Percentiles rank a stretch among this genome's conserved stretches.
Conservation (phyloP, 2,797 vertebrate species). For the Acrossocheilus fasciatus region DNA sequence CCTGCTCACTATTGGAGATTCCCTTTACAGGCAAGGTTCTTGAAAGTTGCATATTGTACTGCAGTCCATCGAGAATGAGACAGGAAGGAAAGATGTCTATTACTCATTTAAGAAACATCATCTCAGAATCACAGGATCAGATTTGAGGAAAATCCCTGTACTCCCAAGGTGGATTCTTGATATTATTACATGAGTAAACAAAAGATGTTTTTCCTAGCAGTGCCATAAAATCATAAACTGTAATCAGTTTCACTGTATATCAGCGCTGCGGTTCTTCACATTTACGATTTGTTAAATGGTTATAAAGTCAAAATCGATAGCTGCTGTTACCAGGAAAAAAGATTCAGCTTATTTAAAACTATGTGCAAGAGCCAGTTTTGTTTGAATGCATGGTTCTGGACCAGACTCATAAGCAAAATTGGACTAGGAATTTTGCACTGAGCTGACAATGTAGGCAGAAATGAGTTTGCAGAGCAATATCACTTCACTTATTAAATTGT, state of each 20-base stretch:
- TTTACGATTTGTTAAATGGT: constrained; percentile 8
- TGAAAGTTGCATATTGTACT: not conserved
- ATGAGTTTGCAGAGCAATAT: not conserved
- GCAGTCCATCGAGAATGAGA: not conserved
- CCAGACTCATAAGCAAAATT: not conserved
- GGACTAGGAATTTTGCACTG: not conserved
- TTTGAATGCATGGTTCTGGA: not conserved
- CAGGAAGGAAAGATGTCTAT: constrained; percentile 16
- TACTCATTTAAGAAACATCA: constrained; percentile 4
- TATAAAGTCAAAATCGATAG: not conserved
- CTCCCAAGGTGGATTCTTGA: not conserved
- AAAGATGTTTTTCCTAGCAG: not conserved
- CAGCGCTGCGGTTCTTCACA: not conserved
- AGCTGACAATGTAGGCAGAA: not conserved
- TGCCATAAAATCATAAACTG: not conserved
- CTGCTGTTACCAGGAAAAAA: not conserved
- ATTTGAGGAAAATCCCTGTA: not conserved
- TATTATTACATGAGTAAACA: not conserved
- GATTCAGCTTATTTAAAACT: not conserved
- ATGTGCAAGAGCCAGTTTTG: not conserved
- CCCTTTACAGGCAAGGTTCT: not conserved
- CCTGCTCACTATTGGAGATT: not conserved
- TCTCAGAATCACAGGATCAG: constrained; percentile 1
- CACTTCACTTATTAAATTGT: not conserved
- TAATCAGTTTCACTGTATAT: not conserved